These are phyloP conservation scores for Zhuqinia jingwanae DNA, from an alignment of 2,888 invertebrate species.

Conservation along the genomic window DNA sequence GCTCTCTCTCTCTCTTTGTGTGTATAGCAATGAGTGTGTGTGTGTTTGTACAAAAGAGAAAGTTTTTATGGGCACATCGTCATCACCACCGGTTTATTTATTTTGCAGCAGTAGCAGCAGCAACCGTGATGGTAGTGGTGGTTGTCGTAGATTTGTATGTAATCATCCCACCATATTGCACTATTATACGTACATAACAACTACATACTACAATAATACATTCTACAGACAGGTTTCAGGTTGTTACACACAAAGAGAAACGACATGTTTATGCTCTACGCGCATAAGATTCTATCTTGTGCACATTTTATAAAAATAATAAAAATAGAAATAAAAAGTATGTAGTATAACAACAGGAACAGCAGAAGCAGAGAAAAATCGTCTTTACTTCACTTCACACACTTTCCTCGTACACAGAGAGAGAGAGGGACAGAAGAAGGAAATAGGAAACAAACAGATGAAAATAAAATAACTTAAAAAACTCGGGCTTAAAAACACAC, in stretches of 20 bases:
- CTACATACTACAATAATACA: background rate
- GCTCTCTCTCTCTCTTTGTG: too few species aligned
- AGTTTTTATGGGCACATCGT: conserved; percentile 34
- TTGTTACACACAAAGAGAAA: background rate
- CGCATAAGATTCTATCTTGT: background rate
- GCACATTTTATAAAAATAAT: conserved; percentile 15
- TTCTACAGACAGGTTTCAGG: background rate
- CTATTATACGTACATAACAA: background rate
- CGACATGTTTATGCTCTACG: background rate
- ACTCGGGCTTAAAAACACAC: conserved; percentile 50
- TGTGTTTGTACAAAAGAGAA: conserved; percentile 22
- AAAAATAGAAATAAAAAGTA: conserved; percentile 52
- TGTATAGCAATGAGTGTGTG: too few species aligned
- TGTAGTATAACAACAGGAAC: conserved; percentile 12
- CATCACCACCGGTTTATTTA: background rate
- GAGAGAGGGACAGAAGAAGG: background rate
- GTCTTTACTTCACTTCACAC: conserved; percentile 23
- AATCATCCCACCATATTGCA: background rate
- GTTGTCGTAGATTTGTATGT: background rate
- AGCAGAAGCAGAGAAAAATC: conserved; percentile 48
- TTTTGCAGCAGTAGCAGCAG: background rate
- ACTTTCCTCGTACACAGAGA: conserved; percentile 26
- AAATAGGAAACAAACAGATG: too few species aligned
- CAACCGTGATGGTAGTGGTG: background rate
- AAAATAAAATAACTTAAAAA: conserved; percentile 7